Percentiles rank a stretch among this genome's conserved stretches.
Conservation (phyloP, 2,113 vertebrate genomes). For the Variabilichromis moorii region DNA sequence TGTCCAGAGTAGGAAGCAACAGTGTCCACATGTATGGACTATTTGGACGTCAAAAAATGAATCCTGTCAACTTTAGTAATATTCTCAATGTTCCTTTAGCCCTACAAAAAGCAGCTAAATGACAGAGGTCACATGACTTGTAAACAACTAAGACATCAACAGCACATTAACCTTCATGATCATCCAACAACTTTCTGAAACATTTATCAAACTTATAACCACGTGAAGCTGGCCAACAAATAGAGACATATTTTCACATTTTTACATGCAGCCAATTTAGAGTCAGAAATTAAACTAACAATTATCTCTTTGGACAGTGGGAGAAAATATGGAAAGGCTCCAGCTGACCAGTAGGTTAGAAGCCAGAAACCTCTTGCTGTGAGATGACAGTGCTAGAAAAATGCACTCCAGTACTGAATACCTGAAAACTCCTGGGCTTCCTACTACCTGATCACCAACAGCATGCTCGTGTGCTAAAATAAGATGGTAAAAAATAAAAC, state of each 20-base stretch:
- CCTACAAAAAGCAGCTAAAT: background rate
- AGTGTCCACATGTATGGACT: background rate
- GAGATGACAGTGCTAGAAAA: background rate
- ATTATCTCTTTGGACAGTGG: background rate
- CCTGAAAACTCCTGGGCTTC: background rate
- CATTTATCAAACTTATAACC: accelerated
- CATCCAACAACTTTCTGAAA: background rate
- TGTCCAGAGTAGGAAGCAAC: background rate
- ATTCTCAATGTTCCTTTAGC: background rate
- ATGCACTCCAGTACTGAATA: background rate
- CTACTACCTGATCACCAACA: background rate
- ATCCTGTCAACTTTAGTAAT: background rate
- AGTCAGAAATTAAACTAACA: background rate
- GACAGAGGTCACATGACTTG: background rate
- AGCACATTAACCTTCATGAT: background rate
- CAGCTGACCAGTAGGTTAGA: background rate
- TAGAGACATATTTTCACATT: background rate
- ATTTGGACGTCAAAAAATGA: background rate
- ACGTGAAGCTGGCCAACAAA: background rate
- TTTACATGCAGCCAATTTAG: background rate
- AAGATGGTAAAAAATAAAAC: background rate
- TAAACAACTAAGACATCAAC: background rate
- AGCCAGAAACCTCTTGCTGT: background rate
- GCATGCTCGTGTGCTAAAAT: background rate
- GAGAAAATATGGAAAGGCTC: background rate